Conservation (phyloP, 2,888 invertebrate species). For the Melanargia galathea region DNA sequence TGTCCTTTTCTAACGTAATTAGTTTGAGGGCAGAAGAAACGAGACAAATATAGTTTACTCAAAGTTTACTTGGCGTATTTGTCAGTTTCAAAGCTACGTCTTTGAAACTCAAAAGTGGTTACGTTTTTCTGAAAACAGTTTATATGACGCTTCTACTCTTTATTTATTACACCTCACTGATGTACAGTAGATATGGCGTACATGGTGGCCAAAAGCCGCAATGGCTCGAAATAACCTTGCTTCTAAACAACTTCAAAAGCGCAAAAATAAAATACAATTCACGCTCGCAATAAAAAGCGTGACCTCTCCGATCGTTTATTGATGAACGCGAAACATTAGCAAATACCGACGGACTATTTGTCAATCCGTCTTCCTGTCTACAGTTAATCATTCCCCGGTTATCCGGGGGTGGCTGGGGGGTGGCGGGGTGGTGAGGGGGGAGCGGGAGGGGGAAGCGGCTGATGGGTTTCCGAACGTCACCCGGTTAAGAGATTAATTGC, state of each 20-base stretch:
- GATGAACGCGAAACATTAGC: slow-evolving; percentile 77
- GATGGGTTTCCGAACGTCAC: slow-evolving; percentile 59
- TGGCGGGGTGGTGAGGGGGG: slow-evolving; percentile 42
- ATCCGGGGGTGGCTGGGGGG: slow-evolving; percentile 53
- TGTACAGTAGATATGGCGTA: too few species aligned
- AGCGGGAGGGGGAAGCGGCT: slow-evolving; percentile 46
- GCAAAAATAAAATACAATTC: slow-evolving; percentile 33
- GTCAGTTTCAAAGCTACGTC: too few species aligned
- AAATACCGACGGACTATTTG: slow-evolving; percentile 81
- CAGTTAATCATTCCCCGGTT: slow-evolving; percentile 78
- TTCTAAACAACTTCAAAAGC: neutral
- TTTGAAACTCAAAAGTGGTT: too few species aligned
- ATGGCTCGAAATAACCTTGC: neutral
- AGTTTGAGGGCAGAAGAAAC: too few species aligned
- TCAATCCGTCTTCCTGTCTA: slow-evolving; percentile 80
- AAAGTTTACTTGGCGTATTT: too few species aligned
- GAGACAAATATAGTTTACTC: too few species aligned
- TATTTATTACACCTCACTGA: neutral
- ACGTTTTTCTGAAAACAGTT: too few species aligned
- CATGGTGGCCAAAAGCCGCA: neutral
- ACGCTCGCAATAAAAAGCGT: slow-evolving; percentile 38
- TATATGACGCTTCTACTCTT: too few species aligned
- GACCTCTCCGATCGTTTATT: slow-evolving; percentile 66
- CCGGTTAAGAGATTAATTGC: slow-evolving; percentile 77
- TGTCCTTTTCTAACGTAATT: too few species aligned